Conservation (phyloP, 2,888 invertebrate genomes). For the Brachypterus glaber region DNA sequence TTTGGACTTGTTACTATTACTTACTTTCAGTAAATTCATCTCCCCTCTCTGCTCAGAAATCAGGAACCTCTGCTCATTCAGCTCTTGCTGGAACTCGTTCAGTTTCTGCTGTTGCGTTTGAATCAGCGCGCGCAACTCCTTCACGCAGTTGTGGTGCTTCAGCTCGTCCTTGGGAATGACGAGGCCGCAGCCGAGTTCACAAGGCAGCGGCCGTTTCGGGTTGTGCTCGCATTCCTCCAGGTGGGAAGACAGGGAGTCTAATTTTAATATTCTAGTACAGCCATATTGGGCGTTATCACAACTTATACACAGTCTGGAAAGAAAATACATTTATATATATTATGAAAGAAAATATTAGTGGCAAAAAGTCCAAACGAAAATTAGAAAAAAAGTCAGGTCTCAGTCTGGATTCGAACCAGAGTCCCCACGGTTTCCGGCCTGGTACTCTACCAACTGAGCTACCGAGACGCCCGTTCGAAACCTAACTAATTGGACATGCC, state of each 20-base stretch:
- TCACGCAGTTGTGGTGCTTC: constrained; percentile 88
- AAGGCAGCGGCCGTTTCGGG: constrained; percentile 86
- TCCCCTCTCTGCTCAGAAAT: constrained; percentile 86
- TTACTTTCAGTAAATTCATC: constrained; percentile 73
- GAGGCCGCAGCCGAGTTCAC: constrained; percentile 88
- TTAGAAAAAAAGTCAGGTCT: too few species aligned
- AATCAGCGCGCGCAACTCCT: constrained; percentile 75
- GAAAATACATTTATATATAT: too few species aligned
- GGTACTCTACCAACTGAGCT: too few species aligned
- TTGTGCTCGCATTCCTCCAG: constrained; percentile 88
- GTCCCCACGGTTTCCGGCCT: too few species aligned
- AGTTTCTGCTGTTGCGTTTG: constrained; percentile 81
- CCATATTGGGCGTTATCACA: constrained; percentile 89
- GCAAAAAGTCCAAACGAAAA: too few species aligned
- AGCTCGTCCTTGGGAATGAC: constrained; percentile 93
- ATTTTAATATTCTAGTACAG: constrained; percentile 73
- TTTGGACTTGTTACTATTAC: too few species aligned
- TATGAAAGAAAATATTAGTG: too few species aligned
- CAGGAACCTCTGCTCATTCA: constrained; percentile 76
- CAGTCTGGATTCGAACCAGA: too few species aligned
- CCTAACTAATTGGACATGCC: too few species aligned
- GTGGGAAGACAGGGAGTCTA: constrained; percentile 78
- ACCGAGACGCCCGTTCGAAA: too few species aligned
- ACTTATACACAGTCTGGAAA: constrained; percentile 67
- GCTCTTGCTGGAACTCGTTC: constrained; percentile 75